Conservation (phyloP, 2,113 vertebrate genomes). For the Bothrops jararaca region DNA sequence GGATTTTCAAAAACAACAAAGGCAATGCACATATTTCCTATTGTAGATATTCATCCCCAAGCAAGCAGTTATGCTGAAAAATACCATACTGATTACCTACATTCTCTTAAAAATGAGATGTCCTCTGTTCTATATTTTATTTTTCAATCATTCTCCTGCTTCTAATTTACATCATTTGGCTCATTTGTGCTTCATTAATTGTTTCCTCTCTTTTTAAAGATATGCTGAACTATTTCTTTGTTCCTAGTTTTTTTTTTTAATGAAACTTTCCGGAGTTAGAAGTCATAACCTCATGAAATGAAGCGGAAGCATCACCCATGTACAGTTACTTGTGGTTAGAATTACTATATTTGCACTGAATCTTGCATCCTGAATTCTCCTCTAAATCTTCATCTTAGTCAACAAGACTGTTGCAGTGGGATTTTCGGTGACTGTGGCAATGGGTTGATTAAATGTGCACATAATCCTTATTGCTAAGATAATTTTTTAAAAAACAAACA, state of each 20-base stretch:
- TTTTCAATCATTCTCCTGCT: background rate
- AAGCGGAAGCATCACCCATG: conserved; percentile 12
- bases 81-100: background rate
- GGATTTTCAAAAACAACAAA: background rate
- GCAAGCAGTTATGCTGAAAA: background rate
- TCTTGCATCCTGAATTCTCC: conserved; percentile 16
- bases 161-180: background rate
- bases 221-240: background rate
- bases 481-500: background rate
- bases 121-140: background rate
- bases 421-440: background rate
- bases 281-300: background rate
- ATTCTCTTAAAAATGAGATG: background rate
- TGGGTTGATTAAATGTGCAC: background rate
- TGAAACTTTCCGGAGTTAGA: background rate
- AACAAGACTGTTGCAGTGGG: background rate
- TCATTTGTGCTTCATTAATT: background rate
- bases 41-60: background rate
- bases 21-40: background rate
- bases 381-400: background rate
- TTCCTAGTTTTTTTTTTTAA: background rate
- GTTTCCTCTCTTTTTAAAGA: background rate
- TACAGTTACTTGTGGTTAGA: conserved; percentile 10
- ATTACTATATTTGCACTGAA: background rate
- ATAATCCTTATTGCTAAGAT: background rate